Evolutionary conservation across 2,797 vertebrate genomes (phyloP).

Genomic region (Chelidonichthys spinosus): DNA sequence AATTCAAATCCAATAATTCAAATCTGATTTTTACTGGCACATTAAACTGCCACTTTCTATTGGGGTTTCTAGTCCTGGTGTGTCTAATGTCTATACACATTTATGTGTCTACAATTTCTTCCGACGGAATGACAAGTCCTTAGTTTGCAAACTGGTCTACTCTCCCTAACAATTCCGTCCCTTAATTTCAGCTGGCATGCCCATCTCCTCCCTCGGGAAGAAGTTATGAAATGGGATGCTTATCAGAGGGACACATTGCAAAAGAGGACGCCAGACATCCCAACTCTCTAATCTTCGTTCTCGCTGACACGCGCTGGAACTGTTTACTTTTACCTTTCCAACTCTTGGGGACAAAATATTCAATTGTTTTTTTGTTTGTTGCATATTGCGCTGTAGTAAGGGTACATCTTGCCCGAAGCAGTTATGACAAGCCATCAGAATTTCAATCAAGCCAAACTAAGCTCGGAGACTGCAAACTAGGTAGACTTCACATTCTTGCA

Average conservation of each 20-base stretch:
- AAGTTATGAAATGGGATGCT: slow-evolving; percentile 54
- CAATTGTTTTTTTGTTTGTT: slow-evolving; percentile 13
- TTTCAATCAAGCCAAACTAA: slow-evolving; percentile 48
- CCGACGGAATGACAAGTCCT: slow-evolving; percentile 1
- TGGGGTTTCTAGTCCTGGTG: neutral
- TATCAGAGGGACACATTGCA: slow-evolving; percentile 55
- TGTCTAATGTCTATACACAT: neutral
- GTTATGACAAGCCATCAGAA: slow-evolving; percentile 42
- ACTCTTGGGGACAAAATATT: slow-evolving; percentile 50
- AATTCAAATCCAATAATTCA: no score
- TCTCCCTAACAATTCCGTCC: slow-evolving; percentile 38
- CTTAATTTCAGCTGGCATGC: slow-evolving; percentile 53
- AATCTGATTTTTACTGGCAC: no score
- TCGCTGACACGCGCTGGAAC: slow-evolving; percentile 40
- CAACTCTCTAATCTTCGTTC: slow-evolving; percentile 47
- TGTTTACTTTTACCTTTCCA: slow-evolving; percentile 48
- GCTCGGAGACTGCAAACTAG: slow-evolving; percentile 20
- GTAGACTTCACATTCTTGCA: slow-evolving; percentile 4
- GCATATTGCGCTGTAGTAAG: slow-evolving; percentile 33
- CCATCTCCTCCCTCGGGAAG: slow-evolving; percentile 26
- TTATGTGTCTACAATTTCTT: neutral
- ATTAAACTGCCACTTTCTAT: no score
- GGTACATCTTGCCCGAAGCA: slow-evolving; percentile 38
- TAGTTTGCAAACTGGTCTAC: slow-evolving; percentile 32
- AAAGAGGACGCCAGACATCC: slow-evolving; percentile 43